These are phyloP conservation scores for Coracopsis vasa DNA, from an alignment of 2,113 vertebrate species.

Conservation along the genomic window DNA sequence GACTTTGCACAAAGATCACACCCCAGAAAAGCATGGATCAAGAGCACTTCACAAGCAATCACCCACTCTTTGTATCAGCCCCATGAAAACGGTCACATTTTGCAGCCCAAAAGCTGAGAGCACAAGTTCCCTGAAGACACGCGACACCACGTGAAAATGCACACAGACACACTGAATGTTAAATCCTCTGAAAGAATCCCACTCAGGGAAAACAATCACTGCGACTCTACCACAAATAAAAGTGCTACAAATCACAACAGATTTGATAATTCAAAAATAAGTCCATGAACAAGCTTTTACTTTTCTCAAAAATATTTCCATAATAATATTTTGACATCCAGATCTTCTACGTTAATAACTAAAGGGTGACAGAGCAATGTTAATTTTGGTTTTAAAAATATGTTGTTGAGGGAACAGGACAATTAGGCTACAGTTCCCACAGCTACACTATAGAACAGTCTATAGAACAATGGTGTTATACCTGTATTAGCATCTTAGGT, in stretches of 20 bases:
- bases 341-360: not conserved
- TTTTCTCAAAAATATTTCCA: not conserved
- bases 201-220: not conserved
- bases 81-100: not conserved
- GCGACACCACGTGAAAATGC: not conserved
- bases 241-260: not conserved
- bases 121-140: not conserved
- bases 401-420: not conserved
- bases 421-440: not conserved
- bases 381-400: not conserved
- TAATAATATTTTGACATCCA: not conserved
- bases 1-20: not conserved
- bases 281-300: not conserved
- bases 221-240: not conserved
- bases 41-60: not conserved
- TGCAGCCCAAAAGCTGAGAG: not conserved
- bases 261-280: not conserved
- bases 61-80: not conserved
- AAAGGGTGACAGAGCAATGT: not conserved
- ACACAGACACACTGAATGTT: fast-evolving
- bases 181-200: not conserved
- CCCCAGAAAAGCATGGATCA: not conserved
- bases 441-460: not conserved
- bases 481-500: not conserved
- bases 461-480: not conserved